phyloP scores from a whole-genome alignment of 1,140 invertebrate species.

The Myzus persicae region DNA sequence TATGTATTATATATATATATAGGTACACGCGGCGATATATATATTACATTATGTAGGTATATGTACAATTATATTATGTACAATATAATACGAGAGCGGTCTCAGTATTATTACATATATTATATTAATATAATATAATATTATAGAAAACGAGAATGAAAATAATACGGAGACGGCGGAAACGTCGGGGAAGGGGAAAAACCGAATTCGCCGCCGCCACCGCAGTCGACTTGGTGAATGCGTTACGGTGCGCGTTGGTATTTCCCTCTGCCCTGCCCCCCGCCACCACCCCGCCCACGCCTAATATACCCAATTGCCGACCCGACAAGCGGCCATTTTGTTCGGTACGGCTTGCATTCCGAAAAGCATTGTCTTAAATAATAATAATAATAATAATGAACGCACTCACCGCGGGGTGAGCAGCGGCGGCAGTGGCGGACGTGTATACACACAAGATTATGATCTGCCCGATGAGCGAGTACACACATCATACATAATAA shows the following conservation, averaged over 20 bases:
- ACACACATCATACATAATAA: background rate
- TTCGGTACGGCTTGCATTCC: constrained; percentile 51
- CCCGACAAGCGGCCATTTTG: constrained; percentile 48
- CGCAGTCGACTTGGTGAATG: constrained; percentile 42
- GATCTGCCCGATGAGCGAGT: constrained; percentile 2
- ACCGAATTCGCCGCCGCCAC: constrained; percentile 36
- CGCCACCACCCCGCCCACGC: constrained; percentile 29
- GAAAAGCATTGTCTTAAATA: constrained; percentile 58
- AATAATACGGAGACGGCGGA: background rate
- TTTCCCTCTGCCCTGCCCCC: constrained; percentile 24
- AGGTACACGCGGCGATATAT: background rate
- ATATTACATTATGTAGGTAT: background rate
- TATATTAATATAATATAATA: background rate
- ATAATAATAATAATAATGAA: constrained; percentile 35
- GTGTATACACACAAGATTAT: constrained; percentile 21
- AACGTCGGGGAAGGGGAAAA: constrained; percentile 38
- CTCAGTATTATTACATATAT: background rate
- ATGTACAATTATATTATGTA: background rate
- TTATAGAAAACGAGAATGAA: constrained; percentile 24
- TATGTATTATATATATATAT: background rate
- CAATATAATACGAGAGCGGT: background rate
- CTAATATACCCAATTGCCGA: constrained; percentile 48
- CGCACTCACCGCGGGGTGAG: constrained; percentile 41
- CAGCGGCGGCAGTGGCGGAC: background rate
- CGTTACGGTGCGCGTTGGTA: constrained; percentile 43